Evolutionary conservation across 2,113 vertebrate species (phyloP).

Genomic region (Arizona elegans): DNA sequence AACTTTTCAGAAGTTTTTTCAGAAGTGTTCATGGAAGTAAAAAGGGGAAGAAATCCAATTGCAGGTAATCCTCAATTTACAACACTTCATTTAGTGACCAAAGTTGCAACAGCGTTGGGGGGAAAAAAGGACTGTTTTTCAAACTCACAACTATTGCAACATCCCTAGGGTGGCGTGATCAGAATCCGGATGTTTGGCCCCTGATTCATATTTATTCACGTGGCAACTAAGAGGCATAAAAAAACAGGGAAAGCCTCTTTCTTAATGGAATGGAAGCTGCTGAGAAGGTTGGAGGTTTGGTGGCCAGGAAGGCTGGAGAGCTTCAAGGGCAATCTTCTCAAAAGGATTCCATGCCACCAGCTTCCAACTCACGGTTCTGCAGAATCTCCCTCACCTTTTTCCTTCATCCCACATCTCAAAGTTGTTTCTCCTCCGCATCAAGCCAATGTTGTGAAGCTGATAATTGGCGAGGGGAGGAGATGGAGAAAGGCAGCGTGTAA

Average conservation of each 20-base stretch:
- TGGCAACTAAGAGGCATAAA: neutral
- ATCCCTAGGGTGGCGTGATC: too few species aligned
- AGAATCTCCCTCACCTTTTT: neutral
- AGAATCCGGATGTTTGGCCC: too few species aligned
- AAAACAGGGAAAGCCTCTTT: neutral
- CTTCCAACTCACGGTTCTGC: neutral
- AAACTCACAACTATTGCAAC: too few species aligned
- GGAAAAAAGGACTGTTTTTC: too few species aligned
- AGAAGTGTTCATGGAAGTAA: too few species aligned
- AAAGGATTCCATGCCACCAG: too few species aligned
- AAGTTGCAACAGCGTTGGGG: too few species aligned
- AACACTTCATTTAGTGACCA: too few species aligned
- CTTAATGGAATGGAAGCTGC: neutral
- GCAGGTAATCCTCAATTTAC: too few species aligned
- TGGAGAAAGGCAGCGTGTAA: neutral
- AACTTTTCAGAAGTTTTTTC: too few species aligned
- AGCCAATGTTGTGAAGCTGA: neutral
- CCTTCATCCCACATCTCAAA: neutral
- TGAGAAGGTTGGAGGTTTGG: neutral
- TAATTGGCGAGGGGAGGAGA: neutral
- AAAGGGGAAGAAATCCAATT: too few species aligned
- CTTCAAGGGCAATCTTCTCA: rapidly evolving
- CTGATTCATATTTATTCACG: neutral
- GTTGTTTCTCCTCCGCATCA: neutral
- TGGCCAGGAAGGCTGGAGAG: neutral